A percentile compares a stretch with the other conserved stretches of the same genome.
These are phyloP conservation scores for Tryphoninae sp. DNA, from an alignment of 2,888 invertebrate species.

Conservation along the genomic window DNA sequence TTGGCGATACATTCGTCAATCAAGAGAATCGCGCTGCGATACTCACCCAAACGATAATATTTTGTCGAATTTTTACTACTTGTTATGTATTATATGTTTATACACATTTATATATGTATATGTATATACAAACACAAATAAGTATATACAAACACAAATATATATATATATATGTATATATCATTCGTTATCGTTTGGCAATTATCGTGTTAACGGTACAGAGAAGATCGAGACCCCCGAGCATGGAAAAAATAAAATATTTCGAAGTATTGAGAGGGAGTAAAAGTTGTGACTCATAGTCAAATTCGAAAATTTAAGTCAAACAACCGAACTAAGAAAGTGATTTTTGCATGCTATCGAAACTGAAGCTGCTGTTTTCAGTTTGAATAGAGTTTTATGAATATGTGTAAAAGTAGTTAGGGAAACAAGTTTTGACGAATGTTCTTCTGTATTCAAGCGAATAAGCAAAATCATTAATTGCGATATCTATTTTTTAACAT, in stretches of 20 bases:
- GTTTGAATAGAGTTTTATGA: no score
- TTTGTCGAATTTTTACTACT: constrained; percentile 29
- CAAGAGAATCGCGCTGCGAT: constrained; percentile 53
- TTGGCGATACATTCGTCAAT: constrained; percentile 46
- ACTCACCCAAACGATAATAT: constrained; percentile 58
- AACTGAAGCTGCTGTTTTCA: no score
- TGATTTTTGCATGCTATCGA: no score
- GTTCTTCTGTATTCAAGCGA: no score
- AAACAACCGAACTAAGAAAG: no score
- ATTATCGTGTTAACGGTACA: constrained; percentile 66
- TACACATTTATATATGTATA: no score
- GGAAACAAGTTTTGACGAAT: no score
- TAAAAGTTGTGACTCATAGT: neutral
- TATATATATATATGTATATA: constrained; percentile 5
- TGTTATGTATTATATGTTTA: constrained; percentile 14
- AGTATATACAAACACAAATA: no score
- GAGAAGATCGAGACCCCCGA: constrained; percentile 72
- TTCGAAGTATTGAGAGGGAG: constrained; percentile 22
- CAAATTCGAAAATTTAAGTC: neutral
- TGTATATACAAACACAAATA: neutral
- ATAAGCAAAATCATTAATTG: no score
- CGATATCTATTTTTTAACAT: no score
- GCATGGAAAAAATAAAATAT: constrained; percentile 61
- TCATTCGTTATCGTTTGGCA: constrained; percentile 1
- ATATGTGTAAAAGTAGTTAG: no score